A percentile compares a stretch with the other conserved stretches of the same genome.
phyloP scores from a whole-genome alignment of 2,113 vertebrate species.

The Rhagologus leucostigma region DNA sequence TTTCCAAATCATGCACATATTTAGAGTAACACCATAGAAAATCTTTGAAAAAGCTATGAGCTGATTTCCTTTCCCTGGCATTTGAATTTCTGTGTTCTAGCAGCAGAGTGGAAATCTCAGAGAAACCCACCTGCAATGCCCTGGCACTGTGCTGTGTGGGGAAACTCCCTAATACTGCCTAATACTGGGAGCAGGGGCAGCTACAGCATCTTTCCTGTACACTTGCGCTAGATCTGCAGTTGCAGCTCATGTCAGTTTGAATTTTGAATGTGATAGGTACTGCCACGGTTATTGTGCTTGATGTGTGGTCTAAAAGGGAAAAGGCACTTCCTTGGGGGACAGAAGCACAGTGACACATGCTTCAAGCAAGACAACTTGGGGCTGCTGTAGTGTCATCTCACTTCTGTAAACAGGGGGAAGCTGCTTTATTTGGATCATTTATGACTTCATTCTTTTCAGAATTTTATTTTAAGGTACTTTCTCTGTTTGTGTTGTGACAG shows the following conservation, averaged over 20 bases:
- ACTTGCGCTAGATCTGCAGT: background rate
- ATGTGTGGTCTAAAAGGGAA: constrained; percentile 29
- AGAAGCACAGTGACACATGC: background rate
- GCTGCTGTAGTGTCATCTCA: background rate
- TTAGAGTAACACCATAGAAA: background rate
- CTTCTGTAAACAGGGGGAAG: background rate
- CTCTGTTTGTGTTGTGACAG: background rate
- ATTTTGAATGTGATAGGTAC: background rate
- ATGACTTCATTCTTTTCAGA: background rate
- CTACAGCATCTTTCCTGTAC: background rate
- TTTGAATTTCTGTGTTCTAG: background rate
- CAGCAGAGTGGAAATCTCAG: background rate
- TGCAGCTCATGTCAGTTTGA: background rate
- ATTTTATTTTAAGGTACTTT: background rate
- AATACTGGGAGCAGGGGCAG: fast-evolving
- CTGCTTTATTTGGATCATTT: background rate
- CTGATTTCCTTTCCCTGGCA: background rate
- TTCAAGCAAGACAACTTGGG: background rate
- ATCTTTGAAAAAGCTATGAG: background rate
- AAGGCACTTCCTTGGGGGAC: background rate
- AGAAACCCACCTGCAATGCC: background rate
- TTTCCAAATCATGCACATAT: background rate
- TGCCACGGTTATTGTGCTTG: background rate
- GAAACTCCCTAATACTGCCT: background rate
- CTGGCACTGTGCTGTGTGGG: background rate